A percentile compares a stretch with the other conserved stretches of the same genome.
Evolutionary conservation across 2,113 vertebrate genomes (phyloP).

Genomic region (Oreotrochilus melanogaster): DNA sequence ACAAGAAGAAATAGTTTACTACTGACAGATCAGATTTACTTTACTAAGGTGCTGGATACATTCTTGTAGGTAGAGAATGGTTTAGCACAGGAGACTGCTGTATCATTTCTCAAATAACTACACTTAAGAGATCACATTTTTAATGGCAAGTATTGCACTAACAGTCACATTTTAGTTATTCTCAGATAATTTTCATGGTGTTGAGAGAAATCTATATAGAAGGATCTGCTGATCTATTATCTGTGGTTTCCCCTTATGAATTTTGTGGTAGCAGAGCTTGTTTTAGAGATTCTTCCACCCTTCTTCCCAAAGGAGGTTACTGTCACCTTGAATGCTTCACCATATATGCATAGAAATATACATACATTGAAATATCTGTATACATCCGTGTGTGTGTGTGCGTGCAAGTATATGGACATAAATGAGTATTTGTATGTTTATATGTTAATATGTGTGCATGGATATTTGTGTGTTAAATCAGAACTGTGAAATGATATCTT

Average conservation of each 20-base stretch:
- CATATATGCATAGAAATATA: too few relatives aligned
- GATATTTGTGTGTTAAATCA: too few relatives aligned
- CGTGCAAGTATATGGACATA: too few relatives aligned
- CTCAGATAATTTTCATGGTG: neutral
- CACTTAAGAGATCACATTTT: neutral
- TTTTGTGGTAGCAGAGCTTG: neutral
- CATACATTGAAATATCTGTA: too few relatives aligned
- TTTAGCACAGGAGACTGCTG: neutral
- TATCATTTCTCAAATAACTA: neutral
- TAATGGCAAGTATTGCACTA: neutral
- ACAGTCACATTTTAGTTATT: neutral
- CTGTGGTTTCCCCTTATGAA: neutral
- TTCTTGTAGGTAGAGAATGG: neutral
- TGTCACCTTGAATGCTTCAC: neutral
- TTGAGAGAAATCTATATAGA: neutral
- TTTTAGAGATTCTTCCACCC: neutral
- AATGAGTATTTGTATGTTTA: too few relatives aligned
- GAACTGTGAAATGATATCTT: too few relatives aligned
- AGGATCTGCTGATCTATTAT: neutral
- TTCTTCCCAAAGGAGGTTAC: neutral
- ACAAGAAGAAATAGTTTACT: neutral
- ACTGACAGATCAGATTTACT: conserved; percentile 3
- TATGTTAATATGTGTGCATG: too few relatives aligned
- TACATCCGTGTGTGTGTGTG: too few relatives aligned
- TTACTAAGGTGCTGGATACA: neutral